Evolutionary conservation across 2,888 invertebrate genomes (phyloP).

Genomic region (Physocephala rufipes): DNA sequence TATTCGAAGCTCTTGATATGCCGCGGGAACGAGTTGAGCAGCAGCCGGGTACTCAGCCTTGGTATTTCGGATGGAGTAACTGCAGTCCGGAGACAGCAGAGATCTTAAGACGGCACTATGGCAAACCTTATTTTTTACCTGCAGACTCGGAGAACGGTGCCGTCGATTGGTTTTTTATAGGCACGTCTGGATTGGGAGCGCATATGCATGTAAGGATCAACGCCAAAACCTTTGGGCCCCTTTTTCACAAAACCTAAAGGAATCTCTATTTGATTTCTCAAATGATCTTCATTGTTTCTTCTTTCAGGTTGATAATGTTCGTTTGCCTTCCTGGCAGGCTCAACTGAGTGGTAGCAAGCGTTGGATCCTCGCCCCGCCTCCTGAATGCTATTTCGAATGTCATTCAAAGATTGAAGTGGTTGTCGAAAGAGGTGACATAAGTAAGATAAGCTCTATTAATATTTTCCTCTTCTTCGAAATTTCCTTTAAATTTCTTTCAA

Average conservation of each 20-base stretch:
- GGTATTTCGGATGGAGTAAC: slow-evolving; percentile 89
- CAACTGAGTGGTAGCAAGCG: slow-evolving; percentile 88
- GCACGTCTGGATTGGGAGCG: slow-evolving; percentile 92
- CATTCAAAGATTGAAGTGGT: slow-evolving; percentile 66
- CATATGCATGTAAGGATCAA: slow-evolving; percentile 83
- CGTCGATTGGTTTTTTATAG: slow-evolving; percentile 97
- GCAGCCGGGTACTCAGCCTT: slow-evolving; percentile 63
- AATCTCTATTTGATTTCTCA: too few relatives aligned
- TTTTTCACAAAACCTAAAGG: too few relatives aligned
- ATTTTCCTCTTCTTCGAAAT: not conserved
- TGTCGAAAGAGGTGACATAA: slow-evolving; percentile 88
- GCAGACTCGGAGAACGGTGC: slow-evolving; percentile 85
- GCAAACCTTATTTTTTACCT: slow-evolving; percentile 89
- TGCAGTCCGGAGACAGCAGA: slow-evolving; percentile 86
- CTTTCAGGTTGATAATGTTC: slow-evolving; percentile 92
- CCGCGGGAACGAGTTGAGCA: slow-evolving; percentile 72
- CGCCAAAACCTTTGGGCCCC: too few relatives aligned
- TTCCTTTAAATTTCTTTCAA: too few relatives aligned
- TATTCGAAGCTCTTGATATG: slow-evolving; percentile 87
- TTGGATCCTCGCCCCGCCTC: slow-evolving; percentile 92
- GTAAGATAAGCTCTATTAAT: slow-evolving; percentile 68
- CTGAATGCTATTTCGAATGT: slow-evolving; percentile 88
- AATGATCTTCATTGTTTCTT: too few relatives aligned
- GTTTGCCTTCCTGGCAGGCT: slow-evolving; percentile 96
- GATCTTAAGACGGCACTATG: slow-evolving; percentile 79